Evolutionary conservation across 1,140 invertebrate species (phyloP).

Genomic region (Sarcophaga peregrina): DNA sequence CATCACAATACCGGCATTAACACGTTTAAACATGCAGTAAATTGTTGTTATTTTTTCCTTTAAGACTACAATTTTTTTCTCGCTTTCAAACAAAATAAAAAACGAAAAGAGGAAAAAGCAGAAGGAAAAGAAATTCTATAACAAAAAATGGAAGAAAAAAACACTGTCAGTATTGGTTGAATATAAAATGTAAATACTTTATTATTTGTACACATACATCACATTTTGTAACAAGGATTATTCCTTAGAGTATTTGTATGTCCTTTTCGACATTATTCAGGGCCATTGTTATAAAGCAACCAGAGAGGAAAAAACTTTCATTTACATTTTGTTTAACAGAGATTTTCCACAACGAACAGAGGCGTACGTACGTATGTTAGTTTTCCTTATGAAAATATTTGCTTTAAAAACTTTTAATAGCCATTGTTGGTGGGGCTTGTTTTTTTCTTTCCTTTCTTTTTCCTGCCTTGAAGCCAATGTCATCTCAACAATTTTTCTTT

Average conservation of each 20-base stretch:
- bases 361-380: background rate
- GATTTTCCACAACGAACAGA: background rate
- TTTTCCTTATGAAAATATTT: too few relatives aligned
- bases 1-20: constrained; percentile 1
- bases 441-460: background rate
- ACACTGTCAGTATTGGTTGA: constrained; percentile 1
- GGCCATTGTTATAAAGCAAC: background rate
- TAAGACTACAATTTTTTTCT: background rate
- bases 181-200: constrained; percentile 28
- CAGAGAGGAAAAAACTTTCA: background rate
- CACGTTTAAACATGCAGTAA: constrained; percentile 24
- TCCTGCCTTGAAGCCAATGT: constrained; percentile 57
- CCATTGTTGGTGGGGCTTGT: background rate
- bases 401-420: background rate
- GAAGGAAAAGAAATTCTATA: too few relatives aligned
- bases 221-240: constrained; percentile 20
- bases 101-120: background rate
- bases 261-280: background rate
- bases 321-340: constrained; percentile 22
- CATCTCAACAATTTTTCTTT: constrained; percentile 56
- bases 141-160: background rate
- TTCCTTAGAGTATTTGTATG: constrained; percentile 23
- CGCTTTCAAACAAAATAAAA: background rate
- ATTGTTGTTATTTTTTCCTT: background rate
- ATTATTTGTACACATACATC: constrained; percentile 24